Base-by-base conservation (phyloP, 2,888 invertebrate species). In the Cataglyphis livida region DNA sequence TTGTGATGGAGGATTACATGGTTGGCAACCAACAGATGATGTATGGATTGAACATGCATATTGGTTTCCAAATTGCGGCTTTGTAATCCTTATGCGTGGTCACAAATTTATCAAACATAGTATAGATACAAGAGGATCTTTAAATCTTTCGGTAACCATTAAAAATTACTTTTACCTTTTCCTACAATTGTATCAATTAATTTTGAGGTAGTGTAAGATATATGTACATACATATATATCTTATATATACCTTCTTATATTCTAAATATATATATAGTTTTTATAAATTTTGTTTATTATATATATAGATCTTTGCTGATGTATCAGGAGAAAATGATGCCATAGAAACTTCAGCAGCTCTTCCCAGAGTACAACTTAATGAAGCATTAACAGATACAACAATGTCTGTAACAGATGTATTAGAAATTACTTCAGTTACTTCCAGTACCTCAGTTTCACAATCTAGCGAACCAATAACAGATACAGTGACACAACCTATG, bases 41-140 rank as follows among this genome's bases (percentile, higher is more conserved):
- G 98, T 98, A 0, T 99, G 99, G 98, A 96, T 96, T 76, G 99
- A 99, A 93, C 99, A 99, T 95, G 98, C 98, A 15, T 96, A 97
- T 91, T 99, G 98, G 98, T 99, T 98, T 95, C 97, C 98, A 0
- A 96, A 96, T 92, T 99, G 99, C 94, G 97, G 97, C 10, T 99
- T 97, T 94, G 96, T 99, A 25, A 95, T 96, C 82, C 95, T 98
- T 79, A 96, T 97, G 68, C 98, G 98, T 93, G 98, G 98, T 15
- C 96, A 96, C 84, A 96, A 97, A 62, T 99, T 97, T 93, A 96
- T 98, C 3, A 96, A 96, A 81, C 95, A 92, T 38, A 94, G 94
- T 68, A 85, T 93, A 65, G 91, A 92, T 64, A 93, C 87, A 64
- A 90, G 93, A 85, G 93, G 92, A 76, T 91, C 93, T 32, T 83